Conservation (phyloP, 2,113 vertebrate genomes). For the Entelurus aequoreus region DNA sequence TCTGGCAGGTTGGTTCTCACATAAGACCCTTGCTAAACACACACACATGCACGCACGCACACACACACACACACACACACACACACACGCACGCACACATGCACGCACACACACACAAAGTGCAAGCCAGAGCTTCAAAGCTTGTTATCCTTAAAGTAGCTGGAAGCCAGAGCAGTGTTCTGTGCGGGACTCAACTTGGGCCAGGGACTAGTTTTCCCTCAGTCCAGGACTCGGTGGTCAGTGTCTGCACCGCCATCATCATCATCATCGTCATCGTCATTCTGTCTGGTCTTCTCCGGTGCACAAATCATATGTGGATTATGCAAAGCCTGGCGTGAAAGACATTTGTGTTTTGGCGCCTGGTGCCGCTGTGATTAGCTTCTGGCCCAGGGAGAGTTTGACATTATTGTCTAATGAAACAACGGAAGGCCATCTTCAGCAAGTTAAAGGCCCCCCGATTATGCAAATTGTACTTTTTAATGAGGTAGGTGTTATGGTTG, state of each 20-base stretch:
- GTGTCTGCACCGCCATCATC: conserved; percentile 15
- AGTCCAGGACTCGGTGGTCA: conserved; percentile 41
- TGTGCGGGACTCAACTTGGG: conserved; percentile 49
- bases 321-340: conserved; percentile 39
- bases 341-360: conserved; percentile 13
- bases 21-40: conserved; percentile 52
- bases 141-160: conserved; percentile 69
- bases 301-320: conserved; percentile 45
- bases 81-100: not conserved
- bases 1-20: conserved; percentile 65
- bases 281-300: conserved; percentile 48
- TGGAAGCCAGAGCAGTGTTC: conserved; percentile 59
- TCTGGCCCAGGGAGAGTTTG: conserved; percentile 13
- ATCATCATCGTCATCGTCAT: conserved; percentile 49
- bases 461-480: too few species aligned
- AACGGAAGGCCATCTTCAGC: not conserved
- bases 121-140: conserved; percentile 56
- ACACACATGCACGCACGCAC: conserved; percentile 12
- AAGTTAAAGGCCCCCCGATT: too few species aligned
- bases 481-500: too few species aligned
- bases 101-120: conserved; percentile 2
- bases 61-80: conserved; percentile 28
- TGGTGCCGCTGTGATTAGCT: conserved; percentile 4
- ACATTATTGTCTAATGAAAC: conserved; percentile 5
- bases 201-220: conserved; percentile 50